Conservation (phyloP, 1,140 invertebrate species). For the Heliothis subflexa region DNA sequence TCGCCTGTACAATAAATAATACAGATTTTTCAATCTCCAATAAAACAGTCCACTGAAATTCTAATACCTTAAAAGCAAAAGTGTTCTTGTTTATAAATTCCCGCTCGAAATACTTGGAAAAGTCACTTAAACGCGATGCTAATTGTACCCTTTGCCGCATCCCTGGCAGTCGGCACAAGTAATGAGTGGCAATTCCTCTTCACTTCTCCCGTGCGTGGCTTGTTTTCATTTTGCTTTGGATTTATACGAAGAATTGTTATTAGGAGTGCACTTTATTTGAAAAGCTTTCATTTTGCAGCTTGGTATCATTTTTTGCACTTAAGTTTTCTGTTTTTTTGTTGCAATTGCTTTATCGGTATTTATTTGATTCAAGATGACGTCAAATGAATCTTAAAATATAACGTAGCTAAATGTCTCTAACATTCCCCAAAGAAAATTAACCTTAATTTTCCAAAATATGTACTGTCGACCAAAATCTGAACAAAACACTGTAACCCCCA, state of each 20-base stretch:
- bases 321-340: neutral
- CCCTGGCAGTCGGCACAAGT: conserved; percentile 1
- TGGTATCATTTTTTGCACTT: neutral
- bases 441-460: too few relatives aligned
- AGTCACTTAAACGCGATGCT: conserved; percentile 30
- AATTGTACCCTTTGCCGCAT: conserved; percentile 25
- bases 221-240: neutral
- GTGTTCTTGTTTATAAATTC: conserved; percentile 10
- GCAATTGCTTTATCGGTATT: too few relatives aligned
- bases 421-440: too few relatives aligned
- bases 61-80: neutral
- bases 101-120: conserved; percentile 2
- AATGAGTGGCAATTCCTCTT: conserved; percentile 19
- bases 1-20: neutral
- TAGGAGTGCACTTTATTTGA: conserved; percentile 6
- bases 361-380: too few relatives aligned
- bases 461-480: neutral
- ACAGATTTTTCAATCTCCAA: too few relatives aligned
- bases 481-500: neutral
- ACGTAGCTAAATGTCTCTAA: too few relatives aligned
- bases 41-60: neutral
- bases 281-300: conserved; percentile 1
- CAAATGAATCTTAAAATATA: too few relatives aligned
- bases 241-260: conserved; percentile 5
- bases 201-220: neutral